Conservation (phyloP, 2,113 vertebrate genomes). For the Thermophis baileyi region DNA sequence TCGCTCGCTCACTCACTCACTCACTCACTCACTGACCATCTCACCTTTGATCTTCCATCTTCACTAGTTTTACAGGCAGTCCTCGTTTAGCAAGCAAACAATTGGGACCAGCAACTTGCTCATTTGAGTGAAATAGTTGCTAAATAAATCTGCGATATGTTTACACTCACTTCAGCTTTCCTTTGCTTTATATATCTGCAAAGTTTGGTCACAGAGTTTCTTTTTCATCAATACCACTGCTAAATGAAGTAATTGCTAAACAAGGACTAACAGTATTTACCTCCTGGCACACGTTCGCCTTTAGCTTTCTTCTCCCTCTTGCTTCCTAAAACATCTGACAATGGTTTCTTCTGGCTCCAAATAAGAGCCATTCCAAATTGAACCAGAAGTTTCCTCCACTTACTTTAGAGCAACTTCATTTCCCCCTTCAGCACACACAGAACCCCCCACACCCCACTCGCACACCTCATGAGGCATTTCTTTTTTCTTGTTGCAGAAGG, state of each 20-base stretch:
- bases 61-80: background rate
- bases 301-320: slow-evolving; percentile 5
- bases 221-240: background rate
- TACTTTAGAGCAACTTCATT: background rate
- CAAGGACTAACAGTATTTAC: background rate
- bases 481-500: background rate
- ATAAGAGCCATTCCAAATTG: slow-evolving; percentile 28
- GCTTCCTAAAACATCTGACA: slow-evolving; percentile 12
- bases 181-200: background rate
- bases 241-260: background rate
- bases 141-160: background rate
- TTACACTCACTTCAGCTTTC: background rate
- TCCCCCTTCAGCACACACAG: background rate
- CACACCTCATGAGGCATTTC: background rate
- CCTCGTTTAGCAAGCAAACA: background rate
- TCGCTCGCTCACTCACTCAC: background rate
- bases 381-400: slow-evolving; percentile 21
- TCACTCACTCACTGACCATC: background rate
- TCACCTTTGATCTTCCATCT: slow-evolving; percentile 4
- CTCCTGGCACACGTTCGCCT: background rate
- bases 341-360: slow-evolving; percentile 17
- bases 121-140: background rate
- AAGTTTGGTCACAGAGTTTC: background rate
- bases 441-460: background rate
- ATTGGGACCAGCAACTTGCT: background rate